A percentile compares a stretch with the other conserved stretches of the same genome.
Evolutionary conservation across 2,797 vertebrate species (phyloP).

Genomic region (Antennarius maculatus): DNA sequence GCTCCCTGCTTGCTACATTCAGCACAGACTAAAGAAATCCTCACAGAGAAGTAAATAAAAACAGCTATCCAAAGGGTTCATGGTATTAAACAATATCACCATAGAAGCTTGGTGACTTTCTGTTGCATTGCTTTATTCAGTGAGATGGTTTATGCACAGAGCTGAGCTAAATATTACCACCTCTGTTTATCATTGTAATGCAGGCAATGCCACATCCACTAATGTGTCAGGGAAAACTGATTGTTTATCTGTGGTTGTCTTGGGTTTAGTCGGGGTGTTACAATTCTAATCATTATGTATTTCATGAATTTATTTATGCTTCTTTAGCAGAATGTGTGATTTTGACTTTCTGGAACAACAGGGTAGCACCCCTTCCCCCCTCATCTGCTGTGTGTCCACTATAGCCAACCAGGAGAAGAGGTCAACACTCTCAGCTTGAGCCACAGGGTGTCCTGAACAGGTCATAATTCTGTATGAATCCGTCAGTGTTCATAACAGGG

Average conservation of each 20-base stretch:
- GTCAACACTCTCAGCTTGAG: constrained; percentile 31
- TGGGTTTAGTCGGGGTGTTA: constrained; percentile 19
- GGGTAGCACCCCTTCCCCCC: background rate
- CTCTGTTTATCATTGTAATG: constrained; percentile 56
- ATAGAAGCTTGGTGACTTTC: constrained; percentile 66
- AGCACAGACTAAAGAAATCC: constrained; percentile 53
- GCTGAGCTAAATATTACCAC: constrained; percentile 47
- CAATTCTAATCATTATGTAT: constrained; percentile 51
- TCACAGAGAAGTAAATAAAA: constrained; percentile 39
- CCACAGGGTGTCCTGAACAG: constrained; percentile 35
- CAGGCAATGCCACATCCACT: constrained; percentile 41
- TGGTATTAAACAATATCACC: constrained; percentile 61
- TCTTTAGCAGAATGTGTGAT: constrained; percentile 35
- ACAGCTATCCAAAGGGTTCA: constrained; percentile 59
- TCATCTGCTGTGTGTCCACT: constrained; percentile 36
- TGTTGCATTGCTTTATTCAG: constrained; percentile 57
- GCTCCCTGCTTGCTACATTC: constrained; percentile 11
- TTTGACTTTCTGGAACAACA: constrained; percentile 16
- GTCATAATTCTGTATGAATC: constrained; percentile 34
- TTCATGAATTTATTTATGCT: constrained; percentile 65
- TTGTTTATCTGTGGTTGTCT: constrained; percentile 41
- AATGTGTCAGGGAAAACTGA: constrained; percentile 37
- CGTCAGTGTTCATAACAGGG: constrained; percentile 13
- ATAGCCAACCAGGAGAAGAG: constrained; percentile 30
- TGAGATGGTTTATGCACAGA: constrained; percentile 50